Evolutionary conservation across 2,888 invertebrate species (phyloP), one percentile per base, ranked within the genome.

Genomic region (Tetragonisca angustula): DNA sequence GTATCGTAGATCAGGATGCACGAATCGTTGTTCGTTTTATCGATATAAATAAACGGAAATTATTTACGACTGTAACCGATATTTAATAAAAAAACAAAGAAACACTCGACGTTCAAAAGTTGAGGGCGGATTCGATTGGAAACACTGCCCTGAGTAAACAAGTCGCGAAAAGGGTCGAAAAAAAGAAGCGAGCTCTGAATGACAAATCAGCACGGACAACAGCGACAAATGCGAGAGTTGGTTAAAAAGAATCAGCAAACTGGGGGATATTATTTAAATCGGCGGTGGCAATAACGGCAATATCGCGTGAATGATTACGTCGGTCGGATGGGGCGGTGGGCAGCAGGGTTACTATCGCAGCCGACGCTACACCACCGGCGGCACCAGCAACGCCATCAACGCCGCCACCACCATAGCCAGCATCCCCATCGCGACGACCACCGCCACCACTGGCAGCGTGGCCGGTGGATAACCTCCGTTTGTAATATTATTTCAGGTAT

Each of bases 251-350:
- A 92, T 91, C 90, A 89, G 90, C 89, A 91, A 89, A 88, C 90
- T 43, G 43, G 89, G 85, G 90, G 90, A 90, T 92, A 91, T 93
- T 91, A 93, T 92, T 92, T 91, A 92, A 91, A 93, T 92, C 87
- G 83, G 78, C 76, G 84, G 79, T 76, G 71, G 80, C 78, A 87
- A 89, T 91, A 90, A 90, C 87, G 87, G 87, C 86, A 87, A 85
- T 90, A 91, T 89, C 89, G 89, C 88, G 85, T 89, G 90, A 91
- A 91, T 87, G 90, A 91, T 92, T 89, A 92, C 82, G 77, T 71
- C 70, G 76, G 70, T n/a, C 5, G 61, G 69, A 56, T 36, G 79
- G 56, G 73, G 71, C 50, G 73, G 79, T 52, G 79, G 67, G 68
- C 76, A 43, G 43, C 80, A 9, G 43, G 43, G 74, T 85, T 81